phyloP scores from a whole-genome alignment of 2,797 vertebrate genomes.

The Pangasius krempfi region DNA sequence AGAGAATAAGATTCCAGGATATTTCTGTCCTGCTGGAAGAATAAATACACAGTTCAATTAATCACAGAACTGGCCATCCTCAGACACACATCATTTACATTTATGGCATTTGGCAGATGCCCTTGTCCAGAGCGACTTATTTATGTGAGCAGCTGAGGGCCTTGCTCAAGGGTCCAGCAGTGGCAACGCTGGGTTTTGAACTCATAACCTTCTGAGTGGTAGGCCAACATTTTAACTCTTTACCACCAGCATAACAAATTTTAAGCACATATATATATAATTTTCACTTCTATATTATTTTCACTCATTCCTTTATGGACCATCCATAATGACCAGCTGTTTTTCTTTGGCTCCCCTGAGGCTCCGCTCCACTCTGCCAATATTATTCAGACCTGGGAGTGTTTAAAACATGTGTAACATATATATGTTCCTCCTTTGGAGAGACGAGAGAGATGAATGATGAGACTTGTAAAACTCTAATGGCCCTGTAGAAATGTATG shows the following conservation, averaged over 20 bases:
- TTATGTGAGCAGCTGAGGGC: too few relatives aligned
- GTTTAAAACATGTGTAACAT: constrained; percentile 48
- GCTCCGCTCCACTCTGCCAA: constrained; percentile 39
- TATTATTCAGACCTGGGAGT: constrained; percentile 52
- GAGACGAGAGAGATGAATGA: constrained; percentile 3
- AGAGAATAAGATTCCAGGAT: constrained; percentile 30
- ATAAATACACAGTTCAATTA: constrained; percentile 42
- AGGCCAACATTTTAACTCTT: too few relatives aligned
- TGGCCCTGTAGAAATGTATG: background rate
- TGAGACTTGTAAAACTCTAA: background rate
- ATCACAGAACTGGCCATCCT: constrained; percentile 21
- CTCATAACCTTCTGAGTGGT: too few relatives aligned
- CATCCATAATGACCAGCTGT: constrained; percentile 50
- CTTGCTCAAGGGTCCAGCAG: too few relatives aligned
- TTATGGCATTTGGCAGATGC: too few relatives aligned
- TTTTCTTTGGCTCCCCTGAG: constrained; percentile 56
- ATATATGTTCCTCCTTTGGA: constrained; percentile 21
- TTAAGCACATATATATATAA: too few relatives aligned
- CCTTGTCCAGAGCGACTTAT: too few relatives aligned
- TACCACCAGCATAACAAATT: background rate
- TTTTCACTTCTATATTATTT: constrained; percentile 23
- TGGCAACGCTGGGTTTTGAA: too few relatives aligned
- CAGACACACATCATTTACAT: constrained; percentile 19
- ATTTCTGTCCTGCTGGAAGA: constrained; percentile 19
- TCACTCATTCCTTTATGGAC: constrained; percentile 40